phyloP scores from a whole-genome alignment of 2,888 invertebrate species.

The Drosophila barbarae region DNA sequence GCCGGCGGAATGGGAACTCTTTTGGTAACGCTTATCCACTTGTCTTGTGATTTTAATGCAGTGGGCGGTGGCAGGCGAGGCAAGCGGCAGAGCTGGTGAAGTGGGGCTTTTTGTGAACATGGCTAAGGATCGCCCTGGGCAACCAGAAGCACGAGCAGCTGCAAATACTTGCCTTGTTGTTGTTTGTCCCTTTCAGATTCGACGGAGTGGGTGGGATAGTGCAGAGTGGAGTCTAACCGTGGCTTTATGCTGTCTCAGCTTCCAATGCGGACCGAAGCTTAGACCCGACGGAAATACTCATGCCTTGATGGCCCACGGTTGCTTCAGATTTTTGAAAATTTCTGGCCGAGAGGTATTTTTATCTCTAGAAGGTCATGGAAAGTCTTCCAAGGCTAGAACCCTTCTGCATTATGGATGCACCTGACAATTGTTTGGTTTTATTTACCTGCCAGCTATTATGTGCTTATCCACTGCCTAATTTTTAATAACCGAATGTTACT shows the following conservation, averaged over 20 bases:
- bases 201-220: constrained; percentile 7
- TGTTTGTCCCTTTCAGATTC: constrained; percentile 38
- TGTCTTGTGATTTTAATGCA: constrained; percentile 73
- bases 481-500: constrained; percentile 17
- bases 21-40: constrained; percentile 73
- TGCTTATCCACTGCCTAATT: constrained; percentile 52
- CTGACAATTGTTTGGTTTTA: constrained; percentile 73
- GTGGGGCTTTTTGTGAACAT: constrained; percentile 51
- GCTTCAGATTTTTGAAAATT: constrained; percentile 2
- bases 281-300: constrained; percentile 12
- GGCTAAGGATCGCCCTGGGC: constrained; percentile 66
- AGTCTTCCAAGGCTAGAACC: neutral
- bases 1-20: constrained; percentile 35
- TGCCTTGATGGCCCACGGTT: constrained; percentile 2
- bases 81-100: constrained; percentile 7
- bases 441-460: constrained; percentile 34
- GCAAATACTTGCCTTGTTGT: constrained; percentile 58
- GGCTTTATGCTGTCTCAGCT: constrained; percentile 13
- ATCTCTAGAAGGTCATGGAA: neutral
- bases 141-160: constrained; percentile 58
- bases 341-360: neutral
- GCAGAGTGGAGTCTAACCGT: constrained; percentile 2
- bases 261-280: neutral
- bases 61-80: constrained; percentile 53
- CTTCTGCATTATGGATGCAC: constrained; percentile 53